These are phyloP conservation scores for Meriones unguiculatus DNA, from an alignment of 2,113 vertebrate genomes.

Conservation along the genomic window DNA sequence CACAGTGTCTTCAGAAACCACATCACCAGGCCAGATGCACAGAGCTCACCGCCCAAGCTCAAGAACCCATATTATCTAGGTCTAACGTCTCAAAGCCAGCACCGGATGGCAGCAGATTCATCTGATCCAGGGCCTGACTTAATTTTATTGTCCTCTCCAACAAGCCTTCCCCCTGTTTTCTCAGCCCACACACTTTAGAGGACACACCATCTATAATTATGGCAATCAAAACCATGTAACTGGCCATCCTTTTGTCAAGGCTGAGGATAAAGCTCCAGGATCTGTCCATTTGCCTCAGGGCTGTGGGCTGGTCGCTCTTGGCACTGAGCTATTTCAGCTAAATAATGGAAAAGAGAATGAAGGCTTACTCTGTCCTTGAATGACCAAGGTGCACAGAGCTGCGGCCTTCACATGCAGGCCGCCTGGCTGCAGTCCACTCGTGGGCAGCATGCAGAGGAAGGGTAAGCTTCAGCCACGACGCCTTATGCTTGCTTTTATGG, in stretches of 20 bases:
- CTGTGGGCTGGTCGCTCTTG: background rate
- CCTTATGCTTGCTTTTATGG: background rate
- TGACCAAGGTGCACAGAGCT: background rate
- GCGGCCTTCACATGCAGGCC: background rate
- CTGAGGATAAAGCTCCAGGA: background rate
- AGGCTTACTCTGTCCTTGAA: background rate
- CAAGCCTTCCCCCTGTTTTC: background rate
- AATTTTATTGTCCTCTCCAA: background rate
- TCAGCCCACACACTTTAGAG: conserved; percentile 33
- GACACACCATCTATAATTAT: background rate
- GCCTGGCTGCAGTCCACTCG: background rate
- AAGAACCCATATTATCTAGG: background rate
- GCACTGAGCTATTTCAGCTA: background rate
- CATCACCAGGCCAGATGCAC: background rate
- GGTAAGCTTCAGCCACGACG: background rate
- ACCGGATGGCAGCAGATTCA: background rate
- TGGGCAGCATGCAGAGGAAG: background rate
- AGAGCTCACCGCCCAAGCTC: background rate
- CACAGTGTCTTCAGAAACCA: background rate
- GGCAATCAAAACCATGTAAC: background rate
- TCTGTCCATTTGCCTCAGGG: background rate
- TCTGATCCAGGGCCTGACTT: background rate
- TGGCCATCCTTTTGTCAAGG: background rate
- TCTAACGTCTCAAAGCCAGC: background rate
- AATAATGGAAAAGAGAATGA: background rate